These are phyloP conservation scores for Gonioctena quinquepunctata DNA, from an alignment of 1,140 invertebrate species.

Conservation along the genomic window DNA sequence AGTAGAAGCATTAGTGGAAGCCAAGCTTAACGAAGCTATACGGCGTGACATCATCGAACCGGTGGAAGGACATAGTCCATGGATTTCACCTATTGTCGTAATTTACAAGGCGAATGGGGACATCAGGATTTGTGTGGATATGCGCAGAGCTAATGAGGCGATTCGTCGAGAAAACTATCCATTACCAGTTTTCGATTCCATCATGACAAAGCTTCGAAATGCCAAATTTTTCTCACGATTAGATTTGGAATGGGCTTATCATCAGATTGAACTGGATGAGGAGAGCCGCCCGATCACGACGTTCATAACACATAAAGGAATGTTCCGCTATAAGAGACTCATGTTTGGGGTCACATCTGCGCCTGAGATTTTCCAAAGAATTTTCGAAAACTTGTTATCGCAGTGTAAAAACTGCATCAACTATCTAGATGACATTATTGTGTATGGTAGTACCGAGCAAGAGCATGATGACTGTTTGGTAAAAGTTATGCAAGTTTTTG, in stretches of 20 bases:
- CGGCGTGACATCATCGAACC: slow-evolving; percentile 37
- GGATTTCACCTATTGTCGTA: slow-evolving; percentile 44
- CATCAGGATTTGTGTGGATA: slow-evolving; percentile 45
- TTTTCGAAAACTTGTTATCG: slow-evolving; percentile 11
- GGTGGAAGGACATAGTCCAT: slow-evolving; percentile 35
- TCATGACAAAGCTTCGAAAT: slow-evolving; percentile 33
- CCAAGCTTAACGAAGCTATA: slow-evolving; percentile 31
- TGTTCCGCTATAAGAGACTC: slow-evolving; percentile 51
- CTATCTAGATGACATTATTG: slow-evolving; percentile 25
- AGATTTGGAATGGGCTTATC: slow-evolving; percentile 23
- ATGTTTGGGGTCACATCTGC: slow-evolving; percentile 40
- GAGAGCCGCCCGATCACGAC: slow-evolving; percentile 49
- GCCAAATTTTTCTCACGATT: slow-evolving; percentile 19
- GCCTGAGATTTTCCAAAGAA: slow-evolving; percentile 24
- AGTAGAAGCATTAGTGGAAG: slow-evolving; percentile 30
- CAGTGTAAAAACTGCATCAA: slow-evolving; percentile 22
- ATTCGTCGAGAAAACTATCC: slow-evolving; percentile 41
- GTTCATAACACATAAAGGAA: slow-evolving; percentile 47
- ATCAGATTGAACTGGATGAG: slow-evolving; percentile 25
- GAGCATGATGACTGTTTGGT: slow-evolving; percentile 19
- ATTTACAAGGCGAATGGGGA: slow-evolving; percentile 36
- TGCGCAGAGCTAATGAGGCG: slow-evolving; percentile 42
- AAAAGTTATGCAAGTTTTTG: slow-evolving; percentile 22
- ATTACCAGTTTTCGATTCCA: slow-evolving; percentile 37
- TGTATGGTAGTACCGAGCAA: slow-evolving; percentile 13